Evolutionary conservation across 1,140 invertebrate species (phyloP), one percentile per base, ranked within the genome.

Genomic region (Drosophila takahashii): DNA sequence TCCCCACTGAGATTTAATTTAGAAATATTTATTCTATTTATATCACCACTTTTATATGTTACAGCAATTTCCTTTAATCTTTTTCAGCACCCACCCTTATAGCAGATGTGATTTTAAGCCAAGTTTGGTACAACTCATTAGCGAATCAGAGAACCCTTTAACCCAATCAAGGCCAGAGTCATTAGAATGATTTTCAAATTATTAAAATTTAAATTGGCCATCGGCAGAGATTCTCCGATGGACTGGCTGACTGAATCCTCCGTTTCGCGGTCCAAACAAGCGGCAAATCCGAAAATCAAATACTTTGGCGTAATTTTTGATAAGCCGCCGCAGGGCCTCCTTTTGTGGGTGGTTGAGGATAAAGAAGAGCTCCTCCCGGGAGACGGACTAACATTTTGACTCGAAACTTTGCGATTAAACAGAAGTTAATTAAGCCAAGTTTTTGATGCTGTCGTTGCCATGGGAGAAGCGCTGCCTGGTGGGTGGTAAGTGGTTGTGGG

Each of bases 361-460:
- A 13, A 5, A 4, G 10, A 1, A 16, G 8, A 10, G 45, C 56
- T 54, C 62, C 47, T 57, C 73, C 64, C 75, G 36, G 45, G 66
- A 73, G 74, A 59, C 71, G 59, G 64, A 48, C 81, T 77, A 85
- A 75, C 60, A 66, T 69, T 86, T 80, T 78, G 58, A 58, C 70
- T 70, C 45, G 16, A 80, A 89, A 87, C 69, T 87, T 87, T 89
- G 62, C 66, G 84, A 66, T 77, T 80, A 61, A 83, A 79, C 76
- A 80, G 79, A 83, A 89, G 84, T 87, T 87, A 87, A 87, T 87
- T 87, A 89, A 87, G 84, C 86, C 80, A 89, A 89, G 84, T 87
- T 84, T 77, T 42, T 44, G 61, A 71, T 71, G 67, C 65, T 71
- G 72, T 48, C 64, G 57, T 73, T 77, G 64, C 65, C 74, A 48